A percentile compares a stretch with the other conserved stretches of the same genome.
phyloP scores from a whole-genome alignment of 2,113 vertebrate species.

The Cromileptes altivelis region DNA sequence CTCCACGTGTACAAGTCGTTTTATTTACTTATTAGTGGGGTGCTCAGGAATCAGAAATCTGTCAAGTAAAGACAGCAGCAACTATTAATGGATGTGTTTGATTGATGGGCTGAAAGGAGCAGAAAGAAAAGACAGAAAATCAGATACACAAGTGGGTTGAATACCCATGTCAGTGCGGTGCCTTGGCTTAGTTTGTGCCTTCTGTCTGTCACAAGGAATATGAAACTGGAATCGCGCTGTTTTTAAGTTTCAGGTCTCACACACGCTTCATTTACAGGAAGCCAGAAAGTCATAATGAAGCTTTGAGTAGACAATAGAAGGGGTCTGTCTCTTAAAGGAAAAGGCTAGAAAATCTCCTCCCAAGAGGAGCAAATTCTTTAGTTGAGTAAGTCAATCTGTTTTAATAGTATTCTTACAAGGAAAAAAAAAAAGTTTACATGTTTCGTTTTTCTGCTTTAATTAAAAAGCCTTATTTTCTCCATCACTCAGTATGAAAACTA shows the following conservation, averaged over 20 bases:
- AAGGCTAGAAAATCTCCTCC: background rate
- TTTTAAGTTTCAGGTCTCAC: background rate
- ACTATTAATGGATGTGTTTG: background rate
- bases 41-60: background rate
- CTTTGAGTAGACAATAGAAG: background rate
- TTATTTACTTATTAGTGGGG: background rate
- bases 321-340: background rate
- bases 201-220: background rate
- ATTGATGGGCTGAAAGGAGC: background rate
- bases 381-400: no score
- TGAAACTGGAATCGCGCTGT: background rate
- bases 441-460: background rate
- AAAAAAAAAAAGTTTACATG: no score
- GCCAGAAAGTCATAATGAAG: background rate
- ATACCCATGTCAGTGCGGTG: background rate
- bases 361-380: no score
- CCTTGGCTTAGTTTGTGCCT: slow-evolving; percentile 40
- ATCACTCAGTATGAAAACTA: background rate
- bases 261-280: background rate
- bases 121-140: background rate
- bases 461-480: background rate
- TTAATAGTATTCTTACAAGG: background rate
- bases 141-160: background rate
- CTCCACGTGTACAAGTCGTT: background rate
- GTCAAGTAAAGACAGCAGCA: background rate